Evolutionary conservation across 30 jellyfish, hydroid and myxozoan species (phyloP).

Genomic region (Sanderia malayensis): DNA sequence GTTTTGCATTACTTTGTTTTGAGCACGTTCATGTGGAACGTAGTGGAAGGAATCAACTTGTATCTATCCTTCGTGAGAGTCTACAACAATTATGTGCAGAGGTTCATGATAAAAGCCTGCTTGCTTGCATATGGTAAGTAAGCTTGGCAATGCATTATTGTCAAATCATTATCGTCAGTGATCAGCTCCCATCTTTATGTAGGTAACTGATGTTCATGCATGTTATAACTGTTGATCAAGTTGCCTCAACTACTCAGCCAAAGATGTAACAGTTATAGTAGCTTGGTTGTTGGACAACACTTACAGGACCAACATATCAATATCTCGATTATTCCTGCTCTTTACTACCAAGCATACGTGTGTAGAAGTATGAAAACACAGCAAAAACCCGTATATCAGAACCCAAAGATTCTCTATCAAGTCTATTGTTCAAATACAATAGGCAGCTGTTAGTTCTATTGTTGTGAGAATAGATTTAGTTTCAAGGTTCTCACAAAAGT

Average conservation of each 20-base stretch:
- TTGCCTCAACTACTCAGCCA: not conserved
- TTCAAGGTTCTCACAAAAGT: not conserved
- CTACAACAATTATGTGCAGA: not conserved
- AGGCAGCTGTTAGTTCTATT: not conserved
- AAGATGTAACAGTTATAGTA: not conserved
- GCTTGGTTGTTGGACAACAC: not conserved
- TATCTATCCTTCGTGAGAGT: slow-evolving; percentile 25
- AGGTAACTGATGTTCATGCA: not conserved
- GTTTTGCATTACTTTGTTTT: slow-evolving; percentile 31
- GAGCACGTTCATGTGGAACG: slow-evolving; percentile 43
- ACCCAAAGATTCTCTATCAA: no score
- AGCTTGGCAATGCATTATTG: not conserved
- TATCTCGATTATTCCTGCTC: no score
- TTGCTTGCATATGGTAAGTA: slow-evolving; percentile 39
- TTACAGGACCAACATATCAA: no score
- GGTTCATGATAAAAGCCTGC: slow-evolving; percentile 22
- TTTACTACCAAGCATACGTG: no score
- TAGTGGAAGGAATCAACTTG: slow-evolving; percentile 32
- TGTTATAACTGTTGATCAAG: not conserved
- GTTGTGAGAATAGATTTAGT: not conserved
- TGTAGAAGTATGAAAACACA: no score
- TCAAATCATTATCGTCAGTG: no score
- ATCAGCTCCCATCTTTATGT: not conserved
- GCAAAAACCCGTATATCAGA: no score
- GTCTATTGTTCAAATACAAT: no score